Evolutionary conservation across 2,113 vertebrate species (phyloP).

Genomic region (Rhagologus leucostigma): DNA sequence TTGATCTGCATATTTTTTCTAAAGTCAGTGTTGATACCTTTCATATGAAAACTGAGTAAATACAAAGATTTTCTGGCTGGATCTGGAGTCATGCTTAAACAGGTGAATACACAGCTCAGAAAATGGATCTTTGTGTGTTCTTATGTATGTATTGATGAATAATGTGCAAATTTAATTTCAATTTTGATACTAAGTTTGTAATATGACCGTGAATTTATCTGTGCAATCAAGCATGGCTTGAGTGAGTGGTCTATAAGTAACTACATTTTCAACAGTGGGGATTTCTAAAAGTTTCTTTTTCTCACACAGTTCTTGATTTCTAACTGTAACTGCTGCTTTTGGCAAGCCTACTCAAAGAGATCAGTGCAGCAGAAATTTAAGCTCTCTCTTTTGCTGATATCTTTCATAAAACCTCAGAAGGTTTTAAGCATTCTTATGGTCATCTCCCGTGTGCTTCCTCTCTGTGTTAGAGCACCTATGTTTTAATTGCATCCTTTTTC

Average conservation of each 20-base stretch:
- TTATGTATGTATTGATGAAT: neutral
- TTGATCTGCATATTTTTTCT: neutral
- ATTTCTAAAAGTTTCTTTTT: neutral
- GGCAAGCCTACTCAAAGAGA: neutral
- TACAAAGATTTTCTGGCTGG: neutral
- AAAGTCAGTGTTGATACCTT: neutral
- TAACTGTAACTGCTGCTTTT: neutral
- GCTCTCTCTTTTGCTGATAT: neutral
- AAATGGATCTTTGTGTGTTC: neutral
- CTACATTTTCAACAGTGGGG: neutral
- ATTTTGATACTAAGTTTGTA: neutral
- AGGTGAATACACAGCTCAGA: neutral
- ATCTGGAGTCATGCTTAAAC: neutral
- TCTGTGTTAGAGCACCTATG: accelerated
- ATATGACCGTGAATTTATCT: neutral
- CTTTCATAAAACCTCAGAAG: neutral
- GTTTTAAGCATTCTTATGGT: neutral
- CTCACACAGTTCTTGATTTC: neutral
- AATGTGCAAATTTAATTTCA: neutral
- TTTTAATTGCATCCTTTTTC: neutral
- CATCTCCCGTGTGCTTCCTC: neutral
- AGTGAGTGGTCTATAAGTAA: neutral
- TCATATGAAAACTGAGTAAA: neutral
- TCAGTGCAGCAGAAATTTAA: neutral
- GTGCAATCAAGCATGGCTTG: neutral